Base-by-base conservation (phyloP, 64 coral and sea anemone species). In the Stichodactyla mertensii region DNA sequence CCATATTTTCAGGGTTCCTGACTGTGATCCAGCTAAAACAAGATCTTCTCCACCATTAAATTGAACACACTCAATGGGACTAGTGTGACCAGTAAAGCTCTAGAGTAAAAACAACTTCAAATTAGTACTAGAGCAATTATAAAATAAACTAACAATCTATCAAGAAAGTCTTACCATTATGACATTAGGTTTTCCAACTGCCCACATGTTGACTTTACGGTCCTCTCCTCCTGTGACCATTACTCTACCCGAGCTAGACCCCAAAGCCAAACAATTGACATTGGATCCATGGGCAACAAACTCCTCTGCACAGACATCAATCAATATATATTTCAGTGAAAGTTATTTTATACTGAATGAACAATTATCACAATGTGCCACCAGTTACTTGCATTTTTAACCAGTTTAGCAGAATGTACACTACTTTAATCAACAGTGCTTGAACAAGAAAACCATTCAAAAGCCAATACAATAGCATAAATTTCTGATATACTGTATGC, bases 151-250 rank as follows among this genome's bases (percentile, higher is more conserved):
- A 69, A 20, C 2, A 7, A 7, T 16, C 62, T 16, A 16, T 19
- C 0, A 59, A 59, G 10, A 2, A 59, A 59, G 57, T 59, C 95
- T 53, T 92, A 98, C 96, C 93, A 98, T 36, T 58, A 98, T 98
- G 51, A 98, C 96, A 86, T 98, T 98, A 27, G 96, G 96, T 86
- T 98, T 94, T 23, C 96, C 96, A 77, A 98, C 78, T 66, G 92
- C 92, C 96, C 96, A 98, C 96, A 98, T 98, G 66, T 98, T 98
- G 19, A 98, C 96, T 74, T 98, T 98, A 52, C 88, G 91, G 31
- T 98, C 96, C n/a, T 98, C 96, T 66, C 96, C 96, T 15, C 96
- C 96, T 20, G 96, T 98, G 20, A 98, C 96, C 96, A 98, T 94
- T 2, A 98, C 96, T n/a, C 93, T 89, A 8, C 93, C 96, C 22